Base-by-base conservation (phyloP, 2,888 invertebrate species). In the Dicranocentrus wangi region DNA sequence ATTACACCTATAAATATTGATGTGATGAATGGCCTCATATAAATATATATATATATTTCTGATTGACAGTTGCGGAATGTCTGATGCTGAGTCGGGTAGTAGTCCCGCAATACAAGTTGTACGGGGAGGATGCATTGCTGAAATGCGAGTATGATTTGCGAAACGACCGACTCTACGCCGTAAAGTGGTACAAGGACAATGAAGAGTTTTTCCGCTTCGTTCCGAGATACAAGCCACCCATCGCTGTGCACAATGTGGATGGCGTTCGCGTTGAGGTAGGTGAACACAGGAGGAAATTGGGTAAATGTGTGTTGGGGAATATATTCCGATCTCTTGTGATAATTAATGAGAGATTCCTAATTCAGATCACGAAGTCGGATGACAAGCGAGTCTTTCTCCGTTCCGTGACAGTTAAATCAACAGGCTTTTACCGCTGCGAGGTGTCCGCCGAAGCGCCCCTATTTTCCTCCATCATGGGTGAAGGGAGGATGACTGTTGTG, bases 381-480 rank as follows among this genome's bases (percentile, higher is more conserved):
- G 69, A 73, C 58, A 76, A 82, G 76, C 71, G 66, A 28, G 85
- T 85, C 27, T 19, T 75, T 25, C 69, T 85, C 27, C 70, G 82
- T 28, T 58, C 81, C 13, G 72, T 86, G 32, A 75, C 80, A 10
- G 77, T 86, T 32, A 39, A 92, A 88, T 92, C 93, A 15, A 92
- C 93, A 81, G 94, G 94, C 2, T 87, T 93, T 70, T 94, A 93
- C 89, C 91, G 92, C 1, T 83, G 83, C 47, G 82, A 94, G 88
- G 93, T 94, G 80, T 93, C 93, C 27, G 94, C 93, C 0, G 94
- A 94, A 89, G 93, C 93, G 66, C 94, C 94, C 7, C 93, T 93
- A 85, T 94, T 94, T 88, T 92, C 92, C 1, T 93, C 94, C 8
- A 93, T 92, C 0, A 92, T 93, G 85, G 93, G 92, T 60, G 94